phyloP scores from a whole-genome alignment of 2,797 vertebrate genomes.

The Lutra lutra region DNA sequence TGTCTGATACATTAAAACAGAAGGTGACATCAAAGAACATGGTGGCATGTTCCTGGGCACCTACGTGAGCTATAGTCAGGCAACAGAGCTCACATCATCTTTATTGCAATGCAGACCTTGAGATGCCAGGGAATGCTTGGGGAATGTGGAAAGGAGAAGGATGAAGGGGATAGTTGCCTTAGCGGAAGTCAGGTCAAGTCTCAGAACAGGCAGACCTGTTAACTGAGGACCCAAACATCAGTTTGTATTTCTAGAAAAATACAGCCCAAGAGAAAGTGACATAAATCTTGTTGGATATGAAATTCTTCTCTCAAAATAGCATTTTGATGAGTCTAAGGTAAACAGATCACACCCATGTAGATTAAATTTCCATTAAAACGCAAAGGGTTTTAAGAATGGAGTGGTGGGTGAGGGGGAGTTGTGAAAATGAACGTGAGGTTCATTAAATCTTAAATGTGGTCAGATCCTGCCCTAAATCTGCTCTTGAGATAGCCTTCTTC shows the following conservation, averaged over 20 bases:
- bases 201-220: neutral
- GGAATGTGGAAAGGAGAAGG: neutral
- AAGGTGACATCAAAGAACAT: neutral
- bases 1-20: neutral
- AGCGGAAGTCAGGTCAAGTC: neutral
- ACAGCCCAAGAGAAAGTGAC: constrained; percentile 39
- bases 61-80: neutral
- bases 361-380: constrained; percentile 60
- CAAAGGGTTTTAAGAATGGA: constrained; percentile 48
- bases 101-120: neutral
- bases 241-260: constrained; percentile 60
- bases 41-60: neutral
- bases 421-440: constrained; percentile 28
- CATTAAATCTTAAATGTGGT: constrained; percentile 29
- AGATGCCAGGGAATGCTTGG: neutral
- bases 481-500: neutral
- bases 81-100: neutral
- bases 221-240: neutral
- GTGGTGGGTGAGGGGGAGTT: neutral
- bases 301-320: constrained; percentile 46
- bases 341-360: neutral
- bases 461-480: neutral
- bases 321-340: constrained; percentile 57
- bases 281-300: constrained; percentile 30
- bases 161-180: neutral